Conservation (phyloP, 2,888 invertebrate species). For the Linnaemya vulpina region DNA sequence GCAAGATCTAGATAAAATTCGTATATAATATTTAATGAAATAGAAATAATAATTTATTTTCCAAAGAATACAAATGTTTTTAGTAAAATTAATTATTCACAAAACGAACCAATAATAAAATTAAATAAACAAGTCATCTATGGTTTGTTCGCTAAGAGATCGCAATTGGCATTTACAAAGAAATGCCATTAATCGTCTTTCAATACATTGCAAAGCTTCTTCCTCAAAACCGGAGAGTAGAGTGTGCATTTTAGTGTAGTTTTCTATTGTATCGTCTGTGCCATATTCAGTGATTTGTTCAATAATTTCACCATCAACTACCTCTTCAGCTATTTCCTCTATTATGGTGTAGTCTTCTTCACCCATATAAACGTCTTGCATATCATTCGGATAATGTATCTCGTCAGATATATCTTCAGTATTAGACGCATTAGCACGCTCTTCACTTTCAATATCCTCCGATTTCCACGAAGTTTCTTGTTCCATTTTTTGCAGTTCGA, state of each 20-base stretch:
- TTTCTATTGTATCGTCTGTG: slow-evolving; percentile 48
- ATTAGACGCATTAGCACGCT: slow-evolving; percentile 19
- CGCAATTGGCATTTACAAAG: slow-evolving; percentile 78
- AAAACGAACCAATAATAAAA: not conserved
- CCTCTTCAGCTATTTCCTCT: slow-evolving; percentile 69
- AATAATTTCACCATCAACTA: slow-evolving; percentile 52
- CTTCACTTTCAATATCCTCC: slow-evolving; percentile 69
- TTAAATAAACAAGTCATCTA: slow-evolving; percentile 76
- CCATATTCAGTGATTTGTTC: slow-evolving; percentile 29
- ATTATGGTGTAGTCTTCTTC: slow-evolving; percentile 53
- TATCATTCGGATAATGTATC: not conserved
- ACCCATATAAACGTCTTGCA: slow-evolving; percentile 64
- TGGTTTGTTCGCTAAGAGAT: slow-evolving; percentile 74
- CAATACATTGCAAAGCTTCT: slow-evolving; percentile 72
- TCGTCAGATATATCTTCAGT: slow-evolving; percentile 36
- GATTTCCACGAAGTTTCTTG: slow-evolving; percentile 39
- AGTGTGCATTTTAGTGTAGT: slow-evolving; percentile 73
- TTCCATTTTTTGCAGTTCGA: slow-evolving; percentile 40
- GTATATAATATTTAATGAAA: slow-evolving; percentile 37
- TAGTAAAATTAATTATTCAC: not conserved
- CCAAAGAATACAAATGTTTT: slow-evolving; percentile 51
- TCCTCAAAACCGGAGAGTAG: slow-evolving; percentile 74
- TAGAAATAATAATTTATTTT: slow-evolving; percentile 68
- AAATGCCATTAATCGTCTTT: slow-evolving; percentile 77
- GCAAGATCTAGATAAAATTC: slow-evolving; percentile 81